Conservation (phyloP, 64 coral and sea anemone genomes). For the Porites australiensis region DNA sequence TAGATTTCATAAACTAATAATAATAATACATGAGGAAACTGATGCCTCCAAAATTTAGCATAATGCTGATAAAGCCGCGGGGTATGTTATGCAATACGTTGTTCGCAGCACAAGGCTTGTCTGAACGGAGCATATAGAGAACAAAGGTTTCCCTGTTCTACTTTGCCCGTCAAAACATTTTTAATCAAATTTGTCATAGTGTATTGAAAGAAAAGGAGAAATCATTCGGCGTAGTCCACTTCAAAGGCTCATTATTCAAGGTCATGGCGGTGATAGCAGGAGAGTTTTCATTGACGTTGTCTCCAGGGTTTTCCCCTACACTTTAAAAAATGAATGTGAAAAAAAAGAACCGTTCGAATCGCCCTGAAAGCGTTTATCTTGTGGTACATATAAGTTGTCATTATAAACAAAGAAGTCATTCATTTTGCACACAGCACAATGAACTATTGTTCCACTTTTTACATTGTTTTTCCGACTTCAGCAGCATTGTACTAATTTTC, state of each 20-base stretch:
- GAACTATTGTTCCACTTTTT: not conserved
- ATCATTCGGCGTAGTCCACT: not conserved
- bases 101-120: not conserved
- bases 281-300: not conserved
- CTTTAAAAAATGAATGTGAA: not conserved
- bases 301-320: not conserved
- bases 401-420: conserved; percentile 19
- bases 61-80: no score
- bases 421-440: conserved; percentile 1
- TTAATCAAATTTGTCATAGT: conserved; percentile 31
- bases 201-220: not conserved
- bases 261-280: not conserved
- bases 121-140: not conserved
- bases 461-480: not conserved
- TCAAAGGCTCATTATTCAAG: not conserved
- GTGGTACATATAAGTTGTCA: not conserved
- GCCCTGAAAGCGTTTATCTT: not conserved
- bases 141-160: not conserved
- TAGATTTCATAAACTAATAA: no score
- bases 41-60: no score
- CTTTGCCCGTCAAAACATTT: not conserved
- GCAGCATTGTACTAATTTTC: not conserved
- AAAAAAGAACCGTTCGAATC: not conserved
- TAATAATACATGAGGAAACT: no score
- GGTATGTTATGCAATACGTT: not conserved